Conservation (phyloP, 2,797 vertebrate species). For the Xerus rutilus region DNA sequence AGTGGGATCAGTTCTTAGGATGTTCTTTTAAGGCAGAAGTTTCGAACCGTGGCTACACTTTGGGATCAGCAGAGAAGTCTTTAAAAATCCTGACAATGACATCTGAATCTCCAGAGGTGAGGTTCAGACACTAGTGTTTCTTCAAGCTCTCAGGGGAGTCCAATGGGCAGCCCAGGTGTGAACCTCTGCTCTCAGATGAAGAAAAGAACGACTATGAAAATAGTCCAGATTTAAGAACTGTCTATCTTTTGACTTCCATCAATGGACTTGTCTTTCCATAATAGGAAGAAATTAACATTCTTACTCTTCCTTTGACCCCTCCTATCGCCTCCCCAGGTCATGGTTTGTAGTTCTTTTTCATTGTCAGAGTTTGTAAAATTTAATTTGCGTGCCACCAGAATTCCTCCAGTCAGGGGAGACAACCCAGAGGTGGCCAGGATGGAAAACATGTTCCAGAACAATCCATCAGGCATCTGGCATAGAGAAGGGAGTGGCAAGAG, state of each 20-base stretch:
- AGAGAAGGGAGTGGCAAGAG: no score
- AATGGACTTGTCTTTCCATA: not conserved
- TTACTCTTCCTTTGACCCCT: not conserved
- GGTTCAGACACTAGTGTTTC: not conserved
- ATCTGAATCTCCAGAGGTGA: not conserved
- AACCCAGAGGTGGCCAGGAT: not conserved
- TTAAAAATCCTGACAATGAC: not conserved
- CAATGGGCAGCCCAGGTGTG: not conserved
- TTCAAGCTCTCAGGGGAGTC: not conserved
- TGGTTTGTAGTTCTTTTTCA: not conserved
- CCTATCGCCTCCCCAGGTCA: not conserved
- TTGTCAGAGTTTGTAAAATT: not conserved
- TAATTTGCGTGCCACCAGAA: not conserved
- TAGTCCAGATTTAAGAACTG: not conserved
- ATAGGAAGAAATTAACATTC: not conserved
- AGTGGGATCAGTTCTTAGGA: not conserved
- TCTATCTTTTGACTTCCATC: not conserved
- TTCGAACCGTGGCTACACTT: not conserved
- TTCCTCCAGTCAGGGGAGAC: not conserved
- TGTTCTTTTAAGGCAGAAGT: not conserved
- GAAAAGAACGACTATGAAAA: not conserved
- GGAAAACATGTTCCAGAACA: not conserved
- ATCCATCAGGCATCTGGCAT: not conserved
- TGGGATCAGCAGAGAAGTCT: not conserved
- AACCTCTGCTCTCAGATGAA: not conserved